A percentile compares a stretch with the other conserved stretches of the same genome.
phyloP scores from a whole-genome alignment of 2,888 invertebrate genomes.

The Leptodirus hochenwartii region DNA sequence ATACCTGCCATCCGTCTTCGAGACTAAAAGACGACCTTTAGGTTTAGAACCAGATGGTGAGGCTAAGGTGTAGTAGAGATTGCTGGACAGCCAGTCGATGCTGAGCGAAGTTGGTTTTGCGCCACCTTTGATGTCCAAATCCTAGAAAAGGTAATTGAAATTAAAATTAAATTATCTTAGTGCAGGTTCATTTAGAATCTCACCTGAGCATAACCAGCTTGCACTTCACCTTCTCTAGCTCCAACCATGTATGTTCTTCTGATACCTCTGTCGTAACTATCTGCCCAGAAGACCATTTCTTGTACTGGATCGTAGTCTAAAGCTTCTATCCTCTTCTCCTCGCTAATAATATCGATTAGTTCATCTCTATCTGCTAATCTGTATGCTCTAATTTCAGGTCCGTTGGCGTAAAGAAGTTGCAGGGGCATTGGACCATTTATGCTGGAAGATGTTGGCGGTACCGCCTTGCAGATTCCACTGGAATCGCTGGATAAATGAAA shows the following conservation, averaged over 20 bases:
- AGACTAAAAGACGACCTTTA: constrained; percentile 67
- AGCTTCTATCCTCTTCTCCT: constrained; percentile 80
- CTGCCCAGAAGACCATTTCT: constrained; percentile 91
- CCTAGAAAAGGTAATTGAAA: too few species aligned
- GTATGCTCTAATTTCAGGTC: constrained; percentile 69
- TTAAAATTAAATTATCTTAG: too few species aligned
- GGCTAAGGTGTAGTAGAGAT: constrained; percentile 86
- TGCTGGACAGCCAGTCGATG: constrained; percentile 86
- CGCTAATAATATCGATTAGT: constrained; percentile 56
- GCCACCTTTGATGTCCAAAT: constrained; percentile 66
- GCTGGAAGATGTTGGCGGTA: constrained; percentile 33
- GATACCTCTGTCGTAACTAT: constrained; percentile 77
- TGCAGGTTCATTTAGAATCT: too few species aligned
- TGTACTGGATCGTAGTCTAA: constrained; percentile 73
- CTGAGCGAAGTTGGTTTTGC: constrained; percentile 78
- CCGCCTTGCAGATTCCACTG: constrained; percentile 68
- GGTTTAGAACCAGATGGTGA: constrained; percentile 57
- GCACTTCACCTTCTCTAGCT: constrained; percentile 55
- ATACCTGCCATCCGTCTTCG: constrained; percentile 79
- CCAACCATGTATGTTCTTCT: constrained; percentile 82
- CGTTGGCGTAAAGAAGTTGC: constrained; percentile 58
- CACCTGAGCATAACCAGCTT: constrained; percentile 74
- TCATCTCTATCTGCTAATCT: constrained; percentile 42
- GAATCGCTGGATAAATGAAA: constrained; percentile 57
- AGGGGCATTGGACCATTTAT: too few species aligned